Conservation (phyloP, 2,113 vertebrate species). For the Sinocyclocheilus maitianheensis region DNA sequence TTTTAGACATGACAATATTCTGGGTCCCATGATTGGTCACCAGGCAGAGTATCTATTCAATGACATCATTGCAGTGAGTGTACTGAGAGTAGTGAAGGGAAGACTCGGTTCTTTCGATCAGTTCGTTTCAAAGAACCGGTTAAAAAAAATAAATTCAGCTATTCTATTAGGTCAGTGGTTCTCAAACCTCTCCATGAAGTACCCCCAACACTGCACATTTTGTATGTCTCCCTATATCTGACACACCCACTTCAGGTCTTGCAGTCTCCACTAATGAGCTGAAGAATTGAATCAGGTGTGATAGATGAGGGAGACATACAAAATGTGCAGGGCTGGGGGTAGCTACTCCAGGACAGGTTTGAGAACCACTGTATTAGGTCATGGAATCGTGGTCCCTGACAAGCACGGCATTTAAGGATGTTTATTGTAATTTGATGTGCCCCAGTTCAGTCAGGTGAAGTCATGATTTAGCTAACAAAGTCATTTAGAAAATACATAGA, state of each 20-base stretch:
- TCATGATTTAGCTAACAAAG: too few relatives aligned
- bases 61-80: conserved; percentile 47
- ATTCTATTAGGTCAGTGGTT: background rate
- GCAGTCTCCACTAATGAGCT: too few relatives aligned
- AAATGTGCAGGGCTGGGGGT: too few relatives aligned
- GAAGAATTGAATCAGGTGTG: too few relatives aligned
- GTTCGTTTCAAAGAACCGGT: background rate
- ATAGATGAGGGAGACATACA: too few relatives aligned
- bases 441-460: background rate
- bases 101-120: conserved; percentile 17
- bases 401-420: background rate
- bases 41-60: conserved; percentile 42
- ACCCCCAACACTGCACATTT: too few relatives aligned
- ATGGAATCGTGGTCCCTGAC: background rate
- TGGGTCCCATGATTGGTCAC: conserved; percentile 35
- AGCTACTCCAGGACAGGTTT: too few relatives aligned
- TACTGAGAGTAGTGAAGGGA: conserved; percentile 20
- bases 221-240: too few relatives aligned
- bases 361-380: background rate
- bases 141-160: background rate
- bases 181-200: too few relatives aligned
- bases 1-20: conserved; percentile 13
- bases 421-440: background rate
- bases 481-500: background rate
- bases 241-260: too few relatives aligned